Percentiles rank a stretch among this genome's conserved stretches.
Conservation (phyloP, 92 coral and sea anemone species). For the Zoanthus gigantus region DNA sequence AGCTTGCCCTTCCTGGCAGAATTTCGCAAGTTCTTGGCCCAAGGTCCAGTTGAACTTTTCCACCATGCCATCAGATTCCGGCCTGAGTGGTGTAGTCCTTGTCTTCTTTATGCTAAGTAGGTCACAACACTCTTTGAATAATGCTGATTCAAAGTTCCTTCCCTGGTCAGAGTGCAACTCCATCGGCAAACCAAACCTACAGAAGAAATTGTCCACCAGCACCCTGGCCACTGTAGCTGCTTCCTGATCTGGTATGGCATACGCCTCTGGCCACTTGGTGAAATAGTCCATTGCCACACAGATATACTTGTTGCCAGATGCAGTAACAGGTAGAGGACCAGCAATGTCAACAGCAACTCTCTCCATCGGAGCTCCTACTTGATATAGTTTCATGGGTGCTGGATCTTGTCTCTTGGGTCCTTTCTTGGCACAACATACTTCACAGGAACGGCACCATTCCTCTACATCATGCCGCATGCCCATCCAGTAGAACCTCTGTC, state of each 20-base stretch:
- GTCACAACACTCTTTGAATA: too few relatives aligned
- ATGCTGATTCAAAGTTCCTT: too few relatives aligned
- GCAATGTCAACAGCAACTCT: slow-evolving; percentile 50
- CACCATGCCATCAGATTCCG: too few relatives aligned
- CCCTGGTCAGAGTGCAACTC: too few relatives aligned
- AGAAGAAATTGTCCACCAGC: slow-evolving; percentile 28
- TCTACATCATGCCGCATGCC: slow-evolving; percentile 6
- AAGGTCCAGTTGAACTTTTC: too few relatives aligned
- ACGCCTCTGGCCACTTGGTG: slow-evolving; percentile 44
- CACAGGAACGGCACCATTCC: slow-evolving; percentile 50
- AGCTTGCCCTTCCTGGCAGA: too few relatives aligned
- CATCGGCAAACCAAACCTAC: slow-evolving; percentile 40
- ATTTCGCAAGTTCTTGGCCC: too few relatives aligned
- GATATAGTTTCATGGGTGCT: slow-evolving; percentile 39
- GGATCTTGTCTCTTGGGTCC: slow-evolving; percentile 32
- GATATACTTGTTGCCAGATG: slow-evolving; percentile 51
- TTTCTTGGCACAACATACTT: slow-evolving; percentile 31
- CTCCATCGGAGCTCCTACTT: slow-evolving; percentile 58
- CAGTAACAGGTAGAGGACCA: slow-evolving; percentile 29
- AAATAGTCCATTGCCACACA: slow-evolving; percentile 39
- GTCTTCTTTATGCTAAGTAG: too few relatives aligned
- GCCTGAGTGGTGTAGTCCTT: too few relatives aligned
- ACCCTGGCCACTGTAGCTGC: slow-evolving; percentile 39
- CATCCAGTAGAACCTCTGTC: slow-evolving; percentile 46
- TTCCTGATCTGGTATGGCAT: slow-evolving; percentile 42